Conservation (phyloP, 2,888 invertebrate species). For the Oxyscelio sp. region DNA sequence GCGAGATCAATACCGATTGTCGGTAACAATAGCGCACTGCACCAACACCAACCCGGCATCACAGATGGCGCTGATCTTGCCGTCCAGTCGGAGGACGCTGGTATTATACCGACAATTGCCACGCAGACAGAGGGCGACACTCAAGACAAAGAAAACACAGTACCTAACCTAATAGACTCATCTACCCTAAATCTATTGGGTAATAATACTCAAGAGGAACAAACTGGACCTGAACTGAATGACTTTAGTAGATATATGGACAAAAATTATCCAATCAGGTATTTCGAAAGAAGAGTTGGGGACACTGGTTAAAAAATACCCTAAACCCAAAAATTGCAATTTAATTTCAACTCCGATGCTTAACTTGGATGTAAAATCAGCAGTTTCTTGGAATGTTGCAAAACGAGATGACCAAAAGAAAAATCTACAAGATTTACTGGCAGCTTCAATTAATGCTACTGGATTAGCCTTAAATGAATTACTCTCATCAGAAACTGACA, state of each 20-base stretch:
- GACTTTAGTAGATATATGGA: too few species aligned
- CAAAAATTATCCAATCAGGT: too few species aligned
- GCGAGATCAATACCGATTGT: background rate
- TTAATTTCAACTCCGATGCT: background rate
- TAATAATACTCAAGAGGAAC: too few species aligned
- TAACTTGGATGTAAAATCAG: background rate
- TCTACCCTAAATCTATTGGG: background rate
- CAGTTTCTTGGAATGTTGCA: background rate
- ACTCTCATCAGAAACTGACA: background rate
- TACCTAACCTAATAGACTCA: too few species aligned
- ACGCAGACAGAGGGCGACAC: too few species aligned
- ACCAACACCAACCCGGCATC: too few species aligned
- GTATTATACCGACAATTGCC: too few species aligned
- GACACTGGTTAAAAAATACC: background rate
- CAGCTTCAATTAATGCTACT: conserved; percentile 2
- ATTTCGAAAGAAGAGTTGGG: too few species aligned
- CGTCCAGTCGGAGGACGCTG: too few species aligned
- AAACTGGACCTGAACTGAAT: too few species aligned
- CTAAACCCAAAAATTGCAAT: background rate
- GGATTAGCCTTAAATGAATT: background rate
- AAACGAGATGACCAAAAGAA: conserved; percentile 17
- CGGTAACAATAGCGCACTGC: background rate
- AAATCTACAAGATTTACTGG: background rate
- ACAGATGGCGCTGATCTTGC: background rate
- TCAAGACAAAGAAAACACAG: too few species aligned